Conservation (phyloP, 2,888 invertebrate species). For the Polydesmus complanatus region DNA sequence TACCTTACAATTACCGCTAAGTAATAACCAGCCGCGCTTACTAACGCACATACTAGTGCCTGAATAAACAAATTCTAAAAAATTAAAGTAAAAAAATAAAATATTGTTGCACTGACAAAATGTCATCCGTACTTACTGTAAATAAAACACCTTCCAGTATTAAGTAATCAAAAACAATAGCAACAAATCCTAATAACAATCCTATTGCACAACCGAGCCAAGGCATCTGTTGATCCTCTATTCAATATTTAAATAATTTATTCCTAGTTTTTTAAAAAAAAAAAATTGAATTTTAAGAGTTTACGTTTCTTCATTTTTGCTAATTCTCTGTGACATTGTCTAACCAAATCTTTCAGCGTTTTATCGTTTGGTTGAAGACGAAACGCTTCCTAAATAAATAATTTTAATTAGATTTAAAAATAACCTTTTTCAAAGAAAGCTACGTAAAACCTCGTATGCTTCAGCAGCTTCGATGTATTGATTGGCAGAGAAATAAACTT, state of each 20-base stretch:
- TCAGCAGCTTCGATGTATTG: slow-evolving; percentile 45
- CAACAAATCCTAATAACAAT: slow-evolving; percentile 48
- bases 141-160: slow-evolving; percentile 10
- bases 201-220: slow-evolving; percentile 63
- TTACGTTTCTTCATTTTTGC: not conserved
- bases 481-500: slow-evolving; percentile 20
- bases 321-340: slow-evolving; percentile 39
- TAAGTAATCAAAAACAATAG: slow-evolving; percentile 9
- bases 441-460: slow-evolving; percentile 40
- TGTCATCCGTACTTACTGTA: slow-evolving; percentile 25
- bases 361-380: not conserved
- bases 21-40: not conserved
- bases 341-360: not conserved
- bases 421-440: not conserved
- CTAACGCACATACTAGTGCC: not conserved
- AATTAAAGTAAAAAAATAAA: not conserved
- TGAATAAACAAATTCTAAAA: not conserved
- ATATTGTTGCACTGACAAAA: not conserved
- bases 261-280: not conserved
- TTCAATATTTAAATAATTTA: no score
- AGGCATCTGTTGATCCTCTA: slow-evolving; percentile 53
- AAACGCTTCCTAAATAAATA: not conserved
- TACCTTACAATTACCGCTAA: not conserved
- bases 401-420: not conserved
- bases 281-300: not conserved